Evolutionary conservation across 2,888 invertebrate species (phyloP).

Genomic region (Tillus elongatus): DNA sequence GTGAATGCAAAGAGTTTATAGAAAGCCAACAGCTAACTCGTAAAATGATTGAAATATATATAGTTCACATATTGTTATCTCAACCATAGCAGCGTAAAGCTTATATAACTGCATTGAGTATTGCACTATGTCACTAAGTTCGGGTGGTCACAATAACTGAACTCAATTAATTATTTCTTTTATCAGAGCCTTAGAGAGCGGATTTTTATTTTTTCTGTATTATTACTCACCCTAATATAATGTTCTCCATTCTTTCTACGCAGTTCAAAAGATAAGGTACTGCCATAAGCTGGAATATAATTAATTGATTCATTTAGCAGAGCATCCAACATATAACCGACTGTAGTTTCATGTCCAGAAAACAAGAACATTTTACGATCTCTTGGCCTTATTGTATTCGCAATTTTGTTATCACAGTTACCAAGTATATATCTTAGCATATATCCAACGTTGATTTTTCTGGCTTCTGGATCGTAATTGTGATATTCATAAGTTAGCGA

Average conservation of each 20-base stretch:
- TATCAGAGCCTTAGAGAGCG: too few species aligned
- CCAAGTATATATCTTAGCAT: conserved; percentile 31
- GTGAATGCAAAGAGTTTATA: too few species aligned
- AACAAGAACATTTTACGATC: conserved; percentile 32
- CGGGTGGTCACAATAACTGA: too few species aligned
- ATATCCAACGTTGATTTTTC: conserved; percentile 38
- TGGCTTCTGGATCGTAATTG: conserved; percentile 30
- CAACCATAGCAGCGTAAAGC: too few species aligned
- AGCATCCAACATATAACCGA: conserved; percentile 29
- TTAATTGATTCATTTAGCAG: conserved; percentile 23
- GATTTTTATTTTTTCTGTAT: too few species aligned
- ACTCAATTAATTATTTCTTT: too few species aligned
- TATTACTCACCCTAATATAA: too few species aligned
- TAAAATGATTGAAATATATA: too few species aligned
- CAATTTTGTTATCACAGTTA: conserved; percentile 26
- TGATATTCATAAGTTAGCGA: conserved; percentile 36
- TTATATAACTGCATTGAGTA: too few species aligned
- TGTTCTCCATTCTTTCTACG: conserved; percentile 22
- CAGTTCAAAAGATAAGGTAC: conserved; percentile 31
- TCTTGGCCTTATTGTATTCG: conserved; percentile 18
- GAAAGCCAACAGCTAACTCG: too few species aligned
- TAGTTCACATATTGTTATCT: too few species aligned
- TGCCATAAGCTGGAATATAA: conserved; percentile 32
- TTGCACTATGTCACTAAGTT: too few species aligned
- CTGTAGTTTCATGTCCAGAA: conserved; percentile 34